These are phyloP conservation scores for Tetranychus piercei DNA, from an alignment of 2,888 invertebrate species.

Conservation along the genomic window DNA sequence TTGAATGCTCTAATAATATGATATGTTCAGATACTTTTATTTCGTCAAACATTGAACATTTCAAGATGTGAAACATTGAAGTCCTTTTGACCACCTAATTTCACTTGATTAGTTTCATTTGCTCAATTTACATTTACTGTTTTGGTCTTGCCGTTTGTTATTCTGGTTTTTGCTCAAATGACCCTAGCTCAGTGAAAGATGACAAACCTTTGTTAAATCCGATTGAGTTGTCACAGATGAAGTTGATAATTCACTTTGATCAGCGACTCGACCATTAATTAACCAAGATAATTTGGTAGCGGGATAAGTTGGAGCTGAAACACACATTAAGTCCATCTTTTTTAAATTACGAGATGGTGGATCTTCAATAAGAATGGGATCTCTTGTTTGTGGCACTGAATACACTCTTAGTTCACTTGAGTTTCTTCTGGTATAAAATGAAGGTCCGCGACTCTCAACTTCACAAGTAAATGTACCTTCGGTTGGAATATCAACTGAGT, in stretches of 20 bases:
- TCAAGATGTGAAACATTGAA: no score
- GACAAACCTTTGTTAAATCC: background rate
- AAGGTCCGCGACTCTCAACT: conserved; percentile 4
- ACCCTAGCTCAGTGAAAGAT: background rate
- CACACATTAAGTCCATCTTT: background rate
- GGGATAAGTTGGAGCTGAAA: conserved; percentile 6
- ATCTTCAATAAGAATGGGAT: background rate
- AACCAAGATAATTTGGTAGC: conserved; percentile 3
- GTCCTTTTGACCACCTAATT: no score
- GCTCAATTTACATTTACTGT: no score
- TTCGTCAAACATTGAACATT: no score
- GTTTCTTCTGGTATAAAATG: background rate
- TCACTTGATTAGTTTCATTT: no score
- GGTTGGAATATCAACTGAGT: background rate
- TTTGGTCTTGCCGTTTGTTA: no score
- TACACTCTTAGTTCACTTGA: background rate
- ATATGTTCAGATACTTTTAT: no score
- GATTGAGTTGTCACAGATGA: background rate
- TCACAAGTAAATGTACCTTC: conserved; percentile 3
- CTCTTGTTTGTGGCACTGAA: background rate
- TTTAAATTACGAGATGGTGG: background rate
- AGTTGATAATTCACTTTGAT: background rate
- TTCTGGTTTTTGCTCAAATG: no score
- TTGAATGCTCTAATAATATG: no score
- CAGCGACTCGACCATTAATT: conserved; percentile 1